A percentile compares a stretch with the other conserved stretches of the same genome.
These are phyloP conservation scores for Helarctos malayanus DNA, from an alignment of 2,797 vertebrate genomes.

Conservation along the genomic window DNA sequence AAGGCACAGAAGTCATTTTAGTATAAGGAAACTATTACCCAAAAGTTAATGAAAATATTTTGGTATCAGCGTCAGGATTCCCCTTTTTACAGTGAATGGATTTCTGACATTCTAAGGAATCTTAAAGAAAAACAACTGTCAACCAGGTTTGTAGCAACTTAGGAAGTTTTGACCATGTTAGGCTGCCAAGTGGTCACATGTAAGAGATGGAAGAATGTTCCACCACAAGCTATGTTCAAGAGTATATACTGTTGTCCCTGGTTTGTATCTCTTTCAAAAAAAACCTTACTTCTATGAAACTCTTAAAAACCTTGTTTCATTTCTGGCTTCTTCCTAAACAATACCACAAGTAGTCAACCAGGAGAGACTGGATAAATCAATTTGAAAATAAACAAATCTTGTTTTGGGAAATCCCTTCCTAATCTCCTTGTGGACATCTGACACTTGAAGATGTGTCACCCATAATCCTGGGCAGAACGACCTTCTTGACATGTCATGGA, in stretches of 20 bases:
- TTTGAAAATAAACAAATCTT: slow-evolving; percentile 35
- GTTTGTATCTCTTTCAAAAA: neutral
- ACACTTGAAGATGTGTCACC: neutral
- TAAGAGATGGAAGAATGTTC: neutral
- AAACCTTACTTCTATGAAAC: neutral
- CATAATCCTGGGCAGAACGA: neutral
- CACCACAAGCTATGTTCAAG: neutral
- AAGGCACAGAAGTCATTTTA: neutral
- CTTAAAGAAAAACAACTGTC: neutral
- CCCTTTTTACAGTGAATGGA: neutral
- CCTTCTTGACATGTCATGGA: neutral
- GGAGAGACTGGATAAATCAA: neutral
- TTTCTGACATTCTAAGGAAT: slow-evolving; percentile 13
- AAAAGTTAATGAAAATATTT: neutral
- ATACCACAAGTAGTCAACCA: neutral
- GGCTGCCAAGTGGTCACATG: neutral
- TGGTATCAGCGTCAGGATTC: neutral
- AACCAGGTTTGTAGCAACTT: neutral
- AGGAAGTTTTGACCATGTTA: neutral
- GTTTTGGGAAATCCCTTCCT: neutral
- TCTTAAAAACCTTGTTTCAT: neutral
- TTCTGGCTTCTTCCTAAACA: neutral
- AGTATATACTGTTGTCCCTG: neutral
- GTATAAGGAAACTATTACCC: neutral
- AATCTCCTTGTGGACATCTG: neutral